Evolutionary conservation across 2,797 vertebrate species (phyloP), one percentile per base, ranked within the genome.

Genomic region (Limosa lapponica): DNA sequence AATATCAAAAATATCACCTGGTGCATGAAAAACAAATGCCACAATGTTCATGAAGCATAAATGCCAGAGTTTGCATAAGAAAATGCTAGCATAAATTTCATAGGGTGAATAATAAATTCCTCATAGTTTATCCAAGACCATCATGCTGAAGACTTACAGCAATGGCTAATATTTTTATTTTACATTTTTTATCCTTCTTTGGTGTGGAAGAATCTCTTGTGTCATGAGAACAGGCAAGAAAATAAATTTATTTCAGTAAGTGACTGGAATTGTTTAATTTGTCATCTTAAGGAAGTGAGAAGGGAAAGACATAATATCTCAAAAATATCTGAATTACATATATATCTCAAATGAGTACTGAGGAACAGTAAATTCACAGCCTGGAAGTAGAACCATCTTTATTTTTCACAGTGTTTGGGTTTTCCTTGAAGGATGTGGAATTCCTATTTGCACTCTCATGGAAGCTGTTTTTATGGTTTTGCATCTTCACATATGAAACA

Each of bases 181-280:
- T 61, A 74, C 44, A 82, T 84, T 94, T 95, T 96, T 91, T 75
- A 61, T 66, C 80, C 80, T 91, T 94, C 55, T 91, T 94, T 72
- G 70, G 73, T 90, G 48, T 94, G 55, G 79, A 82, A 93, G 72
- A 88, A 74, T 19, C 25, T 52, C 30, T 70, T 51, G 7, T 78
- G 46, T 62, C 23, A 66, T 44, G 27, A 95, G 13, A 36, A 72
- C 25, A 75, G 4, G n/a, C 12, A 88, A 58, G 28, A 89, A 90
- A 85, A 87, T 34, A 72, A 37, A 54, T 84, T n/a, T 65, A 8
- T 89, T 83, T 62, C 75, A 58, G 17, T 55, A 70, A 84, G 48
- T 73, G 80, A 90, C 28, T 87, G 43, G 51, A 90, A 82, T 71
- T 59, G 46, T 90, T 95, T 88, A 55, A 89, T 93, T 94, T 88